These are phyloP conservation scores for Antheraea pernyi DNA, from an alignment of 1,140 invertebrate genomes.

Conservation along the genomic window DNA sequence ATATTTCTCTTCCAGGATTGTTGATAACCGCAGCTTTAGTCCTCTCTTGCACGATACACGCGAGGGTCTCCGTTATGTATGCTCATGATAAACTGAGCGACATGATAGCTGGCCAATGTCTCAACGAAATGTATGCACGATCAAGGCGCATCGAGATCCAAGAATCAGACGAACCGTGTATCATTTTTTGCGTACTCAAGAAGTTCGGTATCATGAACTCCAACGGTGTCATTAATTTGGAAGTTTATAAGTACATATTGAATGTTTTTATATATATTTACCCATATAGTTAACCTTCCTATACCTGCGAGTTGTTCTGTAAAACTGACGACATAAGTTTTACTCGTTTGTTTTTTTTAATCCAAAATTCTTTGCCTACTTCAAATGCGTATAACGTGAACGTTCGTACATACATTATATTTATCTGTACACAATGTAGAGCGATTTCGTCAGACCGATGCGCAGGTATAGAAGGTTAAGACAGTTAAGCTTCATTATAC, in stretches of 20 bases:
- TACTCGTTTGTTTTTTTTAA: too few relatives aligned
- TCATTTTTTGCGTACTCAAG: constrained; percentile 65
- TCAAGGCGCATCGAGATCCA: constrained; percentile 46
- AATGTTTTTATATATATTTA: not conserved
- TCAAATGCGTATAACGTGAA: too few relatives aligned
- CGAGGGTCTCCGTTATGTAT: constrained; percentile 67
- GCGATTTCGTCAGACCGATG: too few relatives aligned
- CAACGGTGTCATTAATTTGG: constrained; percentile 57
- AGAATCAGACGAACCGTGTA: constrained; percentile 63
- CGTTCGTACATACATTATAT: too few relatives aligned
- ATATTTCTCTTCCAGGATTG: constrained; percentile 34
- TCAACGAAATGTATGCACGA: constrained; percentile 62
- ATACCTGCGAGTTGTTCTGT: too few relatives aligned
- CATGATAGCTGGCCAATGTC: constrained; percentile 53
- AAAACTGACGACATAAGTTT: too few relatives aligned
- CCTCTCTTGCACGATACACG: constrained; percentile 20
- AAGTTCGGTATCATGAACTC: constrained; percentile 63
- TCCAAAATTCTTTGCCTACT: too few relatives aligned
- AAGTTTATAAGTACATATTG: constrained; percentile 49
- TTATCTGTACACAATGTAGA: too few relatives aligned
- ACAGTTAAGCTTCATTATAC: too few relatives aligned
- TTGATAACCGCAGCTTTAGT: constrained; percentile 27
- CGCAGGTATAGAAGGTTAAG: too few relatives aligned
- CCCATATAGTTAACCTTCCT: too few relatives aligned
- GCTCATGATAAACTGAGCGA: constrained; percentile 63